A percentile compares a stretch with the other conserved stretches of the same genome.
These are phyloP conservation scores for Cygnus buccinator DNA, from an alignment of 2,113 vertebrate species.

Conservation along the genomic window DNA sequence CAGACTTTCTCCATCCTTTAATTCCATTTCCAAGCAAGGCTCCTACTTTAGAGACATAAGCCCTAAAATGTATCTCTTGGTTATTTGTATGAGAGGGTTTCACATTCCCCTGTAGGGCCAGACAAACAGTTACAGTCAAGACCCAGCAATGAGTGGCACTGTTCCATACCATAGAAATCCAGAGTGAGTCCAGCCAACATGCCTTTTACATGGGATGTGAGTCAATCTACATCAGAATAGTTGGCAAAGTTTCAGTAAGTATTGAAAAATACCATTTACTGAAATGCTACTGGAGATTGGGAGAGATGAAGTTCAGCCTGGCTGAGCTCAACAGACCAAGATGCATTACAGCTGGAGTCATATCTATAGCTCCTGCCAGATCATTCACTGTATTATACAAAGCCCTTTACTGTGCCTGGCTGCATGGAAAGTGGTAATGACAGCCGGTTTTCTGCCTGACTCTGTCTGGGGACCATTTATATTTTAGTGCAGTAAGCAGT, in stretches of 20 bases:
- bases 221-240: constrained; percentile 22
- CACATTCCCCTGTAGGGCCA: constrained; percentile 8
- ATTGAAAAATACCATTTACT: constrained; percentile 23
- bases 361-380: constrained; percentile 12
- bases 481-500: neutral
- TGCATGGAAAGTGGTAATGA: neutral
- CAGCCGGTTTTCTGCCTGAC: neutral
- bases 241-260: neutral
- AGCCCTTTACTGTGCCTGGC: neutral
- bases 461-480: neutral
- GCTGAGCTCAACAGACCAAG: neutral
- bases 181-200: neutral
- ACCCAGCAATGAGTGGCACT: neutral
- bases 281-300: neutral
- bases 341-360: constrained; percentile 17
- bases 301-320: neutral
- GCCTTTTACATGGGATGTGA: neutral
- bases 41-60: neutral
- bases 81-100: neutral
- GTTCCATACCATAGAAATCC: constrained; percentile 10
- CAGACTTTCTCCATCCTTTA: neutral
- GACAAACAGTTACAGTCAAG: neutral
- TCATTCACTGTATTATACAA: neutral
- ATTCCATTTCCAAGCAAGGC: neutral
- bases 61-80: neutral